phyloP scores from a whole-genome alignment of 2,797 vertebrate genomes.

The Periophthalmus magnuspinnatus region DNA sequence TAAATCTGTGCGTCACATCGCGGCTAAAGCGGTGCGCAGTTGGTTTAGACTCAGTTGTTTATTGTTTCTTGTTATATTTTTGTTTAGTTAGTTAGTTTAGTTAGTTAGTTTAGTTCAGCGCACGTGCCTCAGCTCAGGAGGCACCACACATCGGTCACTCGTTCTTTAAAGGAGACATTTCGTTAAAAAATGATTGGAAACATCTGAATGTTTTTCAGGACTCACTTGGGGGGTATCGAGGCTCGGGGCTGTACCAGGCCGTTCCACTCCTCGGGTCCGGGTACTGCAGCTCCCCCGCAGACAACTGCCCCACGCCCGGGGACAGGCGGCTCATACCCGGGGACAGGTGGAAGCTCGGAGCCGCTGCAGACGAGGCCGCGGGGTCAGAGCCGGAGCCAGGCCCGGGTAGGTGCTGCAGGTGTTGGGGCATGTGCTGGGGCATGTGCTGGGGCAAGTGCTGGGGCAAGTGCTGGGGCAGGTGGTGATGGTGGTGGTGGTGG shows the following conservation, averaged over 20 bases:
- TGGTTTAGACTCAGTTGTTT: too few relatives aligned
- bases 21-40: too few relatives aligned
- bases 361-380: constrained; percentile 30
- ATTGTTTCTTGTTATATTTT: too few relatives aligned
- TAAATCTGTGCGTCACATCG: too few relatives aligned
- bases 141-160: neutral
- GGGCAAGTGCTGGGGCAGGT: too few relatives aligned
- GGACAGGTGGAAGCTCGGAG: constrained; percentile 79
- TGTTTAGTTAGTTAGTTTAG: too few relatives aligned
- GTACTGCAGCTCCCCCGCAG: constrained; percentile 87
- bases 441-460: too few relatives aligned
- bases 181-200: neutral
- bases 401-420: constrained; percentile 44
- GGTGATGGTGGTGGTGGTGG: constrained; percentile 55
- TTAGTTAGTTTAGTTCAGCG: too few relatives aligned
- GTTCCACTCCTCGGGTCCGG: constrained; percentile 82
- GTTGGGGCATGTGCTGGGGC: too few relatives aligned
- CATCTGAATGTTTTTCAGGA: neutral
- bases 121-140: too few relatives aligned
- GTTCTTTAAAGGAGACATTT: neutral
- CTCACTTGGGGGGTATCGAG: constrained; percentile 92
- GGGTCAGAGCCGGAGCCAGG: constrained; percentile 33
- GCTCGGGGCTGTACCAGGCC: constrained; percentile 89
- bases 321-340: constrained; percentile 85
- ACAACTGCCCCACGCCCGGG: constrained; percentile 78